Evolutionary conservation across 2,888 invertebrate species (phyloP).

Genomic region (Xanthorhoe spadicearia): DNA sequence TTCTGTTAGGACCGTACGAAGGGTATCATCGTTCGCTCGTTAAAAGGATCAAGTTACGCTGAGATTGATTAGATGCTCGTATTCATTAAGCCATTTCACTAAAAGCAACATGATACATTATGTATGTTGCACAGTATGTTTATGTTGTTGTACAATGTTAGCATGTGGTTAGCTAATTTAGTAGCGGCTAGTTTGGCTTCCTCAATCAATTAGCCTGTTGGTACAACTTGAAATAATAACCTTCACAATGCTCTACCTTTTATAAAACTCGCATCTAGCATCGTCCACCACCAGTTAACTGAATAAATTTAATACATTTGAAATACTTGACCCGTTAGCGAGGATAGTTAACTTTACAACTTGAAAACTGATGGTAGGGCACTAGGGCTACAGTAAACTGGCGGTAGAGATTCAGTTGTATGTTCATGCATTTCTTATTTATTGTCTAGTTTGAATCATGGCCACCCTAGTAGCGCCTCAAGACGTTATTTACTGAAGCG

Average conservation of each 20-base stretch:
- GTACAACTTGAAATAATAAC: neutral
- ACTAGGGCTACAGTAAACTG: no score
- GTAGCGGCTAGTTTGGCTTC: neutral
- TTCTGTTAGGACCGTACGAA: neutral
- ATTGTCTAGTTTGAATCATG: no score
- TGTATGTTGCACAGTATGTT: no score
- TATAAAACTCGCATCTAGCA: no score
- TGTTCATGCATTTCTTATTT: neutral
- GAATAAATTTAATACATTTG: no score
- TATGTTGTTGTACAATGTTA: neutral
- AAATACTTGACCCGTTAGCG: no score
- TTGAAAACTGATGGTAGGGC: no score
- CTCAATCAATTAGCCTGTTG: neutral
- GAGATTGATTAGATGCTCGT: conserved; percentile 41
- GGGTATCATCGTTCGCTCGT: conserved; percentile 38
- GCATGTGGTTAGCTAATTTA: neutral
- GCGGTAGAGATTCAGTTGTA: no score
- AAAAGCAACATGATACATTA: conserved; percentile 26
- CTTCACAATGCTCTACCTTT: no score
- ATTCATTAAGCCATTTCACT: conserved; percentile 33
- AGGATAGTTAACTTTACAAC: no score
- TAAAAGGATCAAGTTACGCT: conserved; percentile 42
- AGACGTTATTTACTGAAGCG: conserved; percentile 58
- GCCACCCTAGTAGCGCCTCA: conserved; percentile 37
- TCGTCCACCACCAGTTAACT: no score